These are phyloP conservation scores for Drosophila melanosoma DNA, from an alignment of 2,888 invertebrate genomes.

Conservation along the genomic window DNA sequence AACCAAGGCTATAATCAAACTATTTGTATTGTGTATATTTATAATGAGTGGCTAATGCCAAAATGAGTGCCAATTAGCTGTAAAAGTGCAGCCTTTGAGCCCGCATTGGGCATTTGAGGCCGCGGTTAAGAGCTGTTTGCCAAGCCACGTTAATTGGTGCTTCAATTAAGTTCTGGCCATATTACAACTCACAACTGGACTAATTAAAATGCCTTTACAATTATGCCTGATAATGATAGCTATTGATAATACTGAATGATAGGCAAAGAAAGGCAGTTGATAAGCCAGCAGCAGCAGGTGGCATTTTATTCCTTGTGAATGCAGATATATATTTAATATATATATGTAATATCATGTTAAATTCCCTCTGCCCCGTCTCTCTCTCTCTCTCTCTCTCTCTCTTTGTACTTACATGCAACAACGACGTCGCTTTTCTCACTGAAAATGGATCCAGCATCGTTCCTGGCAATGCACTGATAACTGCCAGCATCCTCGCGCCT, in stretches of 20 bases:
- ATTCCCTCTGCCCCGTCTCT: no score
- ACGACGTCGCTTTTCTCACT: slow-evolving; percentile 95
- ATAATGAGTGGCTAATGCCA: not conserved
- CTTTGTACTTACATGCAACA: slow-evolving; percentile 93
- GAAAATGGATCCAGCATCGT: slow-evolving; percentile 95
- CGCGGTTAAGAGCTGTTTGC: no score
- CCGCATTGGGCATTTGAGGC: no score
- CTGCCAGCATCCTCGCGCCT: slow-evolving; percentile 93
- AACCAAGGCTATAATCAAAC: not conserved
- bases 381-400: not conserved
- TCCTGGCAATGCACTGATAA: slow-evolving; percentile 96
- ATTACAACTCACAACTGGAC: not conserved
- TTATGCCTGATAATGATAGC: not conserved
- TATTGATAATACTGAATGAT: not conserved
- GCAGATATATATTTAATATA: not conserved
- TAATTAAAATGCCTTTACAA: slow-evolving; percentile 1
- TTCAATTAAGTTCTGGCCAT: not conserved
- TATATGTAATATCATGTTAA: slow-evolving; percentile 5
- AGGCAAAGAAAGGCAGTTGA: not conserved
- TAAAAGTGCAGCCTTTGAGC: not conserved
- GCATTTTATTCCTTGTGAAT: not conserved
- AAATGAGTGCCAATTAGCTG: not conserved
- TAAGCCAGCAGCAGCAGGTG: slow-evolving; percentile 1
- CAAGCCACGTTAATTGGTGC: not conserved
- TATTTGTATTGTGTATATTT: not conserved